Evolutionary conservation across 1,140 invertebrate genomes (phyloP).

Genomic region (Aplysia californica): DNA sequence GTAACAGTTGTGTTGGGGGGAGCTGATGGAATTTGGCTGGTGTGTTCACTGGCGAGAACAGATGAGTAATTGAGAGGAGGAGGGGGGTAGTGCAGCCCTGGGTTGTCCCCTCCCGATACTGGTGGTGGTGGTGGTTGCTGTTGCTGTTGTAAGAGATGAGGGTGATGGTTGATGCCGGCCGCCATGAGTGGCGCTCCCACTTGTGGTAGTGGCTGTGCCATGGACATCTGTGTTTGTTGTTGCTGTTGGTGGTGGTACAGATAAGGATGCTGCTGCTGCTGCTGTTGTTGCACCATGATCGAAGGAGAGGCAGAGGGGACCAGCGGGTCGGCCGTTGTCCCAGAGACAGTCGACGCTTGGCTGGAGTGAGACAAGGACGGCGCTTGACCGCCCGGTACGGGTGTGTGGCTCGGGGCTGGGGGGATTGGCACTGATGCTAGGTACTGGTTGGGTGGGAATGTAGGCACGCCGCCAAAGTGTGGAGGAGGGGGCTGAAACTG

Average conservation of each 20-base stretch:
- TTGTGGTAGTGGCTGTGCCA: no score
- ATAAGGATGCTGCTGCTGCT: neutral
- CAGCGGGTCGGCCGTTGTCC: constrained; percentile 9
- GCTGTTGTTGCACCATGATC: neutral
- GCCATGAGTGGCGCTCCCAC: no score
- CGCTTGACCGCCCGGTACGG: no score
- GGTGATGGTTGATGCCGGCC: no score
- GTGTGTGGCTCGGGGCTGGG: neutral
- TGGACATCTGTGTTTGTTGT: neutral
- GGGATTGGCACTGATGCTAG: neutral
- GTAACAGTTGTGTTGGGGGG: no score
- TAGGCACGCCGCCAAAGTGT: constrained; percentile 19
- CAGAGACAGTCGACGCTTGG: constrained; percentile 11
- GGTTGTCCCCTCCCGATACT: no score
- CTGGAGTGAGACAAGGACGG: constrained; percentile 17
- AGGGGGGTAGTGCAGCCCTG: no score
- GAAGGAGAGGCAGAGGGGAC: neutral
- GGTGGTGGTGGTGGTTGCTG: no score
- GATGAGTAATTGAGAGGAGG: no score
- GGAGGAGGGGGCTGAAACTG: constrained; percentile 7
- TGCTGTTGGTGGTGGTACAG: neutral
- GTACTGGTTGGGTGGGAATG: constrained; percentile 17
- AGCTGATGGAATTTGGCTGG: no score
- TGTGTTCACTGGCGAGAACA: no score
- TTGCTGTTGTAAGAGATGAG: no score